Evolutionary conservation across 2,113 vertebrate species (phyloP).

Genomic region (Athene noctua): DNA sequence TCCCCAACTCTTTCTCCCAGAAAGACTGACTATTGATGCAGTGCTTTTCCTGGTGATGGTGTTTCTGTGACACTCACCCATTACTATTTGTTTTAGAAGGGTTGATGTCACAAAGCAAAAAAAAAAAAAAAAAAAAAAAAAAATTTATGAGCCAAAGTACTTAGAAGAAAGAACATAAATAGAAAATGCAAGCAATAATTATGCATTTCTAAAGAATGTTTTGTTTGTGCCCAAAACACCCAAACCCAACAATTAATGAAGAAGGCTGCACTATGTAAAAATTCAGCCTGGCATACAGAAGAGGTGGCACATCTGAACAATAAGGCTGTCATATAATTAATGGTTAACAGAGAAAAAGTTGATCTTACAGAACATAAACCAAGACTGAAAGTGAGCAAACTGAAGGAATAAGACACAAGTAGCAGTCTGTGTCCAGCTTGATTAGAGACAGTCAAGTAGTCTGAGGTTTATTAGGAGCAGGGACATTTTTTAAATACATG

Average conservation of each 20-base stretch:
- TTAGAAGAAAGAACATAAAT: neutral
- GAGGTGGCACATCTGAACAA: neutral
- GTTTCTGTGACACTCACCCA: rapidly evolving
- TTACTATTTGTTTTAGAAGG: neutral
- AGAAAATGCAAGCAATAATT: neutral
- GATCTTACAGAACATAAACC: rapidly evolving
- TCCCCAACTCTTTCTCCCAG: neutral
- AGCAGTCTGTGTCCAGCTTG: neutral
- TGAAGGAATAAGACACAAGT: neutral
- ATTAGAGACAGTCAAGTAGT: rapidly evolving
- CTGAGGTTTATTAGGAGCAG: neutral
- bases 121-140: neutral
- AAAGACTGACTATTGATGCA: rapidly evolving
- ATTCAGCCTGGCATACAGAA: neutral
- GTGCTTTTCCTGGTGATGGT: neutral
- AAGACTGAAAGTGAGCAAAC: neutral
- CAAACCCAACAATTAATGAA: neutral
- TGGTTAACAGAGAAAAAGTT: neutral
- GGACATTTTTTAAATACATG: rapidly evolving
- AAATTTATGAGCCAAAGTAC: rapidly evolving
- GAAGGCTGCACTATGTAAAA: neutral
- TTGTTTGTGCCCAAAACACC: neutral
- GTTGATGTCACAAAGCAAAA: neutral
- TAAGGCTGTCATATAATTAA: neutral
- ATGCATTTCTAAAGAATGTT: neutral